These are phyloP conservation scores for Vanessa atalanta DNA, from an alignment of 1,140 invertebrate species.

Conservation along the genomic window DNA sequence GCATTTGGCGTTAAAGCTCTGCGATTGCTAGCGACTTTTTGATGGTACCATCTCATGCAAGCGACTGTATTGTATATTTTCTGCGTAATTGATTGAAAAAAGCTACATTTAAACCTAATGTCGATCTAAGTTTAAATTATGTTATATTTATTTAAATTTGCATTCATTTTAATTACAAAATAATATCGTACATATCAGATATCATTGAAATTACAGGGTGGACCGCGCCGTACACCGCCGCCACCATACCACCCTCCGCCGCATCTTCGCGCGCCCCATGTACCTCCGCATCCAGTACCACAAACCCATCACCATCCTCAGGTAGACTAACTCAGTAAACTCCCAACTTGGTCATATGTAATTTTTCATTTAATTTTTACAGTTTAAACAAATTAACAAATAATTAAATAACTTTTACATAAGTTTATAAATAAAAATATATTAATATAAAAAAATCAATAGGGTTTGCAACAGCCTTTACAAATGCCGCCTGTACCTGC, in stretches of 20 bases:
- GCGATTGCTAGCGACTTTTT: conserved; percentile 62
- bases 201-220: conserved; percentile 54
- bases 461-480: conserved; percentile 65
- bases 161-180: not conserved
- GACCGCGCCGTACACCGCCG: conserved; percentile 67
- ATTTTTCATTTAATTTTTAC: too few relatives aligned
- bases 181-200: conserved; percentile 27
- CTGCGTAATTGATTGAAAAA: conserved; percentile 9
- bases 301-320: conserved; percentile 76
- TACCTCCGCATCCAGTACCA: conserved; percentile 65
- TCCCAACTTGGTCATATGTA: too few relatives aligned
- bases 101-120: not conserved
- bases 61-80: conserved; percentile 44
- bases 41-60: conserved; percentile 83
- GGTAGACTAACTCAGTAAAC: conserved; percentile 28
- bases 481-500: conserved; percentile 69
- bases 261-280: conserved; percentile 68
- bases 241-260: conserved; percentile 71
- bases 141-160: not conserved
- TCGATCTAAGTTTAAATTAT: not conserved
- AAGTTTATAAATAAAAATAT: not conserved
- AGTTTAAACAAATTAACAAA: too few relatives aligned
- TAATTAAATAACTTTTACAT: too few relatives aligned
- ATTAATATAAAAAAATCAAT: conserved; percentile 12
- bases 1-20: conserved; percentile 17